Evolutionary conservation across 1,140 invertebrate genomes (phyloP).

Genomic region (Euwallacea similis): DNA sequence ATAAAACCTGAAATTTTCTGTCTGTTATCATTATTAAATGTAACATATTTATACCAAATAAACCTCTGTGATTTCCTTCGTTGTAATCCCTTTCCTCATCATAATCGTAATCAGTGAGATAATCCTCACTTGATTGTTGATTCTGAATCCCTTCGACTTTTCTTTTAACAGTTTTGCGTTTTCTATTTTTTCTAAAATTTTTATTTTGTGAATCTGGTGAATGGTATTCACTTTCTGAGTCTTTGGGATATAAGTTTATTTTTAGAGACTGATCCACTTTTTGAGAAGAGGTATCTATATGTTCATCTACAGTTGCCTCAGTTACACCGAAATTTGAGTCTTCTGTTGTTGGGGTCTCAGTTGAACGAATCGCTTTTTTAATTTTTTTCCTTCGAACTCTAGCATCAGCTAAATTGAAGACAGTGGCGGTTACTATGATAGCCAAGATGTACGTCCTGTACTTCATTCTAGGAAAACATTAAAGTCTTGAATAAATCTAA

Average conservation of each 20-base stretch:
- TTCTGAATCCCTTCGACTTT: constrained; percentile 40
- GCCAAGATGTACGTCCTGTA: constrained; percentile 17
- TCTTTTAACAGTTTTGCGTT: constrained; percentile 10
- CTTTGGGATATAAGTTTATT: not conserved
- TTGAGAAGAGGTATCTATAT: no score
- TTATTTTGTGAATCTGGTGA: not conserved
- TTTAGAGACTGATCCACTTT: no score
- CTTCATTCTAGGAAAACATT: constrained; percentile 36
- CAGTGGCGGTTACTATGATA: constrained; percentile 27
- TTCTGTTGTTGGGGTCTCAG: not conserved
- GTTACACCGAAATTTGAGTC: no score
- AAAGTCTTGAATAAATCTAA: not conserved
- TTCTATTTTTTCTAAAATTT: constrained; percentile 14
- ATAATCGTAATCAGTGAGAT: constrained; percentile 30
- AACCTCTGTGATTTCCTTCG: constrained; percentile 30
- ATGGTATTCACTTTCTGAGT: constrained; percentile 1
- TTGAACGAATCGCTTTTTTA: constrained; percentile 15
- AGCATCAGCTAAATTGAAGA: constrained; percentile 37
- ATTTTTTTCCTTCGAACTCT: constrained; percentile 41
- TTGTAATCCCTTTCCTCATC: constrained; percentile 38
- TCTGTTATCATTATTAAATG: constrained; percentile 4
- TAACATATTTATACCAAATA: not conserved
- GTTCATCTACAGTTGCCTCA: no score
- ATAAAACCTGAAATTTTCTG: constrained; percentile 17
- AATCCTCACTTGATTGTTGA: constrained; percentile 43